Conservation (phyloP, 1,140 invertebrate genomes). For the Caerostris extrusa region DNA sequence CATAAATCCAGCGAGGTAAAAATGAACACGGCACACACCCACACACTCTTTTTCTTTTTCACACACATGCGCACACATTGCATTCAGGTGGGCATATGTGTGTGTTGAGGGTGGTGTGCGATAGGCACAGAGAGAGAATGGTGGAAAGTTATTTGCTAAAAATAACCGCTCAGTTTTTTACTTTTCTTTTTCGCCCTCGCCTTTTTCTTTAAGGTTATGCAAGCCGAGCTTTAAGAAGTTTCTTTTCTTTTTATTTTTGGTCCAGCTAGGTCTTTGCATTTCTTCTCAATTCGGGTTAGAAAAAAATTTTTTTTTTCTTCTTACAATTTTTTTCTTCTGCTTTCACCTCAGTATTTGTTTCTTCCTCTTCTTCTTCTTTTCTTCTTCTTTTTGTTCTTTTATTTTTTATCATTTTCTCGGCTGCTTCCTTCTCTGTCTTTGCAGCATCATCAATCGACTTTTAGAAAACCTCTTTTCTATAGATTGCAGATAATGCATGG, state of each 20-base stretch:
- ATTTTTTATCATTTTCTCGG: constrained; percentile 34
- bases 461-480: constrained; percentile 66
- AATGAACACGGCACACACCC: constrained; percentile 15
- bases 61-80: constrained; percentile 42
- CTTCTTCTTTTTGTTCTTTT: background rate
- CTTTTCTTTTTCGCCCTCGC: constrained; percentile 11
- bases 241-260: background rate
- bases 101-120: constrained; percentile 11
- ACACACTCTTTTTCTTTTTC: background rate
- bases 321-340: background rate
- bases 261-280: constrained; percentile 40
- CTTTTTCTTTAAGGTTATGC: constrained; percentile 43
- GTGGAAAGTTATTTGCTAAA: constrained; percentile 62
- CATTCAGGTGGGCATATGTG: constrained; percentile 32
- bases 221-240: constrained; percentile 35
- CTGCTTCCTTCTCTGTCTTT: constrained; percentile 58
- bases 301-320: background rate
- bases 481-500: constrained; percentile 73
- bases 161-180: constrained; percentile 22
- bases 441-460: constrained; percentile 73
- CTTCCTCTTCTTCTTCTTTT: background rate
- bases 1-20: constrained; percentile 44
- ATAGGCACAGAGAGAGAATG: background rate
- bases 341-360: constrained; percentile 9
- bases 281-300: constrained; percentile 34